Evolutionary conservation across 2,888 invertebrate species (phyloP).

Genomic region (Chydorus sphaericus): DNA sequence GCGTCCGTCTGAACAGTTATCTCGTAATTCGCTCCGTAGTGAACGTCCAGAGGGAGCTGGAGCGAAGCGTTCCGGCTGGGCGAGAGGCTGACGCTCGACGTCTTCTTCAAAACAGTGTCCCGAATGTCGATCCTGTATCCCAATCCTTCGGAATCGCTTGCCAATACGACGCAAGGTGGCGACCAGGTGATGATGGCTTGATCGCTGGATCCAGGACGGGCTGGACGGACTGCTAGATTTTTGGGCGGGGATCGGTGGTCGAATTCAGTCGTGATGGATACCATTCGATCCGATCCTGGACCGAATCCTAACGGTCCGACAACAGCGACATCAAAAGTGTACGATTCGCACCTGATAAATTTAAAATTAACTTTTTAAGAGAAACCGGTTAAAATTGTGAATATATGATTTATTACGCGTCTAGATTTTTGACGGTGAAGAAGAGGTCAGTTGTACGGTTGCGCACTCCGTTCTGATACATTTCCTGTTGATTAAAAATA

Average conservation of each 20-base stretch:
- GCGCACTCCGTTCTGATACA: constrained; percentile 28
- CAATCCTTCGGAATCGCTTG: constrained; percentile 26
- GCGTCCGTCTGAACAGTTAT: constrained; percentile 30
- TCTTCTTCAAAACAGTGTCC: constrained; percentile 34
- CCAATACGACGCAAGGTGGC: constrained; percentile 46
- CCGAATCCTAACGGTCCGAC: constrained; percentile 41
- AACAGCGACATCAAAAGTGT: constrained; percentile 53
- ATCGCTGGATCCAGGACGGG: constrained; percentile 16
- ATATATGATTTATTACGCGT: no score
- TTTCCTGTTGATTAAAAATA: constrained; percentile 5
- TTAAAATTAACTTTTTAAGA: no score
- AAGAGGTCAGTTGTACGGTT: constrained; percentile 36
- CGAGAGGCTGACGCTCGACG: constrained; percentile 33
- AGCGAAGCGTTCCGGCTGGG: constrained; percentile 31
- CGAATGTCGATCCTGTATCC: constrained; percentile 42
- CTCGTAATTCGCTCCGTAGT: constrained; percentile 37
- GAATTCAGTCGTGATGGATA: constrained; percentile 45
- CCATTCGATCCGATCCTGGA: constrained; percentile 37
- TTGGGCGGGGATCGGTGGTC: constrained; percentile 52
- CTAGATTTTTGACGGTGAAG: constrained; percentile 42
- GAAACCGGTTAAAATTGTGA: no score
- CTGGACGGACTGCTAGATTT: constrained; percentile 37
- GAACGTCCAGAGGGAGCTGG: constrained; percentile 27
- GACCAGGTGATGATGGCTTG: constrained; percentile 29
- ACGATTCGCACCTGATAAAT: constrained; percentile 64